Evolutionary conservation across 2,888 invertebrate species (phyloP).

Genomic region (Neocrepidodera transversa): DNA sequence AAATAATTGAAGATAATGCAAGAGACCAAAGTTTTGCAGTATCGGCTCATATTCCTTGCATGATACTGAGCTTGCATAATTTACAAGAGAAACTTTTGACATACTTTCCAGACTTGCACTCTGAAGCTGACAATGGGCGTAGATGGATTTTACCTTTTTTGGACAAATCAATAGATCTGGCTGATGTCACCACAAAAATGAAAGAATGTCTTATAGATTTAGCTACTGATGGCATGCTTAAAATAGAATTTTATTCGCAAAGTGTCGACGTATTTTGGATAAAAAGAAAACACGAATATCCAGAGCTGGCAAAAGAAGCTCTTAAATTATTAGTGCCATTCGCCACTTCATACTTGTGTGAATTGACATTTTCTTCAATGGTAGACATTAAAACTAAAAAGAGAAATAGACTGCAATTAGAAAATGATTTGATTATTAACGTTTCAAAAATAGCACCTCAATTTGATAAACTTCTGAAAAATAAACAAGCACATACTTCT

Average conservation of each 20-base stretch:
- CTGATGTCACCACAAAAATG: conserved; percentile 45
- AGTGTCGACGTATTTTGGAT: conserved; percentile 43
- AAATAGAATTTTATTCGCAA: conserved; percentile 40
- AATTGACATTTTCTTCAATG: conserved; percentile 48
- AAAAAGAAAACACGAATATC: conserved; percentile 33
- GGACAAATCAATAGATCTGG: conserved; percentile 44
- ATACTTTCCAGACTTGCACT: conserved; percentile 40
- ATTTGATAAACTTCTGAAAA: no score
- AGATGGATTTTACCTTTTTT: conserved; percentile 43
- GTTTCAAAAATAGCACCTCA: no score
- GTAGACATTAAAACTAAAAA: conserved; percentile 47
- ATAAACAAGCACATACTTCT: no score
- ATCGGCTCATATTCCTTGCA: conserved; percentile 45
- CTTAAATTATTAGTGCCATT: conserved; percentile 28
- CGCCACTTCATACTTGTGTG: conserved; percentile 24
- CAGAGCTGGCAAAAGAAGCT: conserved; percentile 38
- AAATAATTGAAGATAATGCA: conserved; percentile 46
- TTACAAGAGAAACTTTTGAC: conserved; percentile 45
- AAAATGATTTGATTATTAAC: conserved; percentile 46
- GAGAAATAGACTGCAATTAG: conserved; percentile 46
- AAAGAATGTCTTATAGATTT: conserved; percentile 45
- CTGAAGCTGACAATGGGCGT: conserved; percentile 42
- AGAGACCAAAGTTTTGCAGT: conserved; percentile 42
- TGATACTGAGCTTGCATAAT: conserved; percentile 48
- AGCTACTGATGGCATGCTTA: no score